Conservation (phyloP, 2,113 vertebrate species). For the Ochotona princeps region DNA sequence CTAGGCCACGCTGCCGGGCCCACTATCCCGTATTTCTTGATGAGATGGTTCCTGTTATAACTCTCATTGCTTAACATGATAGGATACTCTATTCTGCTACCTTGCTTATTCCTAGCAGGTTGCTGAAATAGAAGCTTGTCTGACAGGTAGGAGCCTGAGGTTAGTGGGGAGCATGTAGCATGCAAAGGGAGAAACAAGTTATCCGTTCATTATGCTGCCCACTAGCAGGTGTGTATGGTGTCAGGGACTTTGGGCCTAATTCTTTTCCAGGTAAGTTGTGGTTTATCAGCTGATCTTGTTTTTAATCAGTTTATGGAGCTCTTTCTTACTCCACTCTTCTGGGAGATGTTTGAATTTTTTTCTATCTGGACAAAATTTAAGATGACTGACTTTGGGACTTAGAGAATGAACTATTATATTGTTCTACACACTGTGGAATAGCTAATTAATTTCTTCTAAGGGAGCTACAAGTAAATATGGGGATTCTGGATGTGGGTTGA, state of each 20-base stretch:
- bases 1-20: no score
- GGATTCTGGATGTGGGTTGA: constrained; percentile 3
- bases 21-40: not conserved
- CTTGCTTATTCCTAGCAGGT: constrained; percentile 2
- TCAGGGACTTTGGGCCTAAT: not conserved
- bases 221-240: not conserved
- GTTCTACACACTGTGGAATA: not conserved
- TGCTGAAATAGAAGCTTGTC: not conserved
- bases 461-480: not conserved
- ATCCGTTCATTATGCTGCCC: not conserved
- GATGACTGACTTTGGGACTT: constrained; percentile 21
- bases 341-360: constrained; percentile 43
- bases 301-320: constrained; percentile 23
- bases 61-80: not conserved
- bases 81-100: not conserved
- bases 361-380: constrained; percentile 37
- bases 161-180: not conserved
- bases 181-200: not conserved
- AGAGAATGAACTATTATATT: not conserved
- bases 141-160: not conserved
- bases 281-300: not conserved
- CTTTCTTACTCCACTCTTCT: constrained; percentile 31
- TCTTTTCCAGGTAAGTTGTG: not conserved
- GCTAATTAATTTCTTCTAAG: constrained; percentile 1
- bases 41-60: constrained; percentile 10